Base-by-base conservation (phyloP, 2,888 invertebrate genomes). In the Heliconius sara region DNA sequence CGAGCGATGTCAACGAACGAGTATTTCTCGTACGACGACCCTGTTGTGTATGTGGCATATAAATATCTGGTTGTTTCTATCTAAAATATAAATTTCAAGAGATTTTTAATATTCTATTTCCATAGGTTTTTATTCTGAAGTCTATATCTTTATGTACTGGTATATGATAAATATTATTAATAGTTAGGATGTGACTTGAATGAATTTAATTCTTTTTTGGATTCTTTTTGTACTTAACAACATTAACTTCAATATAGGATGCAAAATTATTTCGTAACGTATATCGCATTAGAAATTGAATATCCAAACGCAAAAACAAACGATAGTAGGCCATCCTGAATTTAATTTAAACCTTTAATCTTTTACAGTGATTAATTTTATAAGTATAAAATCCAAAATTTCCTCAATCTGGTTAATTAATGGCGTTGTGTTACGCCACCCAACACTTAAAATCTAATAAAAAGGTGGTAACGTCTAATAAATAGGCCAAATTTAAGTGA, bases 21-120 rank as follows among this genome's bases (percentile, higher is more conserved):
- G 22, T 73, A 34, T 57, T 30, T 47, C 25, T 22, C 70, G 70
- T 70, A 47, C 70, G 43, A 70, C 70, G 70, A 70, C 70, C 70
- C 43, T 47, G 25, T 16, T 25, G n/a, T 43, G 25, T 70, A 43
- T 70, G 70, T 43, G 43, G 70, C 43, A 43, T 70, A 43, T 39
- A 70, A 70, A 70, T 70, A 70, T 43, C 9, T 25, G 70, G 3
- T 25, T 70, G 25, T 9, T 70, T 70, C 13, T 47, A 25, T 39
- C 12, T n/a, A 39, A 47, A 70, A 70, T 10, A 47, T 1, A 16
- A 16, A 19, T 27, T 47, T 70, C 9, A 70, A 19, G 43, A 70
- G 25, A 47, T 68, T 39, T 39, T n/a, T 12, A 66, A 68, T 43
- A 25, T 12, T 43, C 70, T n/a, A 43, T 43, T 43, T 43, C 39